Evolutionary conservation across 2,113 vertebrate species (phyloP).

Genomic region (Osmerus mordax): DNA sequence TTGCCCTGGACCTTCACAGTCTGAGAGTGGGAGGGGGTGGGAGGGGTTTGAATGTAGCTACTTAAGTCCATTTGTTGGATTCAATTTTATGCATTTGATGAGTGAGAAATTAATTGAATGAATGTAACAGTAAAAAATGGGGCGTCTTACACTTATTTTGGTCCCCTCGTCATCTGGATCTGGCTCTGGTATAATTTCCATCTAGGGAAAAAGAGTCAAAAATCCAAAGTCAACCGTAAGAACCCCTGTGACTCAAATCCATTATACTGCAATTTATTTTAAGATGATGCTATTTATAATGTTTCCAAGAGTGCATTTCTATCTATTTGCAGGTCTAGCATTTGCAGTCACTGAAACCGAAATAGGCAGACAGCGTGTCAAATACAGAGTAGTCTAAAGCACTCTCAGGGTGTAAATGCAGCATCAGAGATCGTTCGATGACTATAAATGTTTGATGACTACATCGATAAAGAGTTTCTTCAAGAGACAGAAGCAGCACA

Average conservation of each 20-base stretch:
- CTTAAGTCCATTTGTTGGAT: too few relatives aligned
- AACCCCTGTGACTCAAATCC: neutral
- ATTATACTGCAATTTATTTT: neutral
- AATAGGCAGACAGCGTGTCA: conserved; percentile 4
- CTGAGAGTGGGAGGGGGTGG: conserved; percentile 60
- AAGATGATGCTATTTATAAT: conserved; percentile 1
- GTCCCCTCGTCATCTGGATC: conserved; percentile 75
- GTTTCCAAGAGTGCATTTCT: neutral
- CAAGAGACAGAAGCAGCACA: conserved; percentile 8
- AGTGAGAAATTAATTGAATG: too few relatives aligned
- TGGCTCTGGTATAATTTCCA: conserved; percentile 68
- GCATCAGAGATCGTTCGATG: conserved; percentile 10
- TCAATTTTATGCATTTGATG: too few relatives aligned
- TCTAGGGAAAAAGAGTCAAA: conserved; percentile 49
- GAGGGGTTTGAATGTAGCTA: neutral
- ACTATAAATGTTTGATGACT: conserved; percentile 46
- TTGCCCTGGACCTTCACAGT: conserved; percentile 97
- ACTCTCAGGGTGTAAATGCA: conserved; percentile 11
- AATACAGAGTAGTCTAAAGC: neutral
- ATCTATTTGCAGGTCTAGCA: conserved; percentile 16
- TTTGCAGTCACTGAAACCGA: conserved; percentile 5
- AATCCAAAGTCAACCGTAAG: neutral
- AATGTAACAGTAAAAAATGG: too few relatives aligned
- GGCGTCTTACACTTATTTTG: conserved; percentile 76
- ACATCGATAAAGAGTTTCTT: conserved; percentile 35